Evolutionary conservation across 2,113 vertebrate genomes (phyloP), one percentile per base, ranked within the genome.

Genomic region (Catharus fuscescens): DNA sequence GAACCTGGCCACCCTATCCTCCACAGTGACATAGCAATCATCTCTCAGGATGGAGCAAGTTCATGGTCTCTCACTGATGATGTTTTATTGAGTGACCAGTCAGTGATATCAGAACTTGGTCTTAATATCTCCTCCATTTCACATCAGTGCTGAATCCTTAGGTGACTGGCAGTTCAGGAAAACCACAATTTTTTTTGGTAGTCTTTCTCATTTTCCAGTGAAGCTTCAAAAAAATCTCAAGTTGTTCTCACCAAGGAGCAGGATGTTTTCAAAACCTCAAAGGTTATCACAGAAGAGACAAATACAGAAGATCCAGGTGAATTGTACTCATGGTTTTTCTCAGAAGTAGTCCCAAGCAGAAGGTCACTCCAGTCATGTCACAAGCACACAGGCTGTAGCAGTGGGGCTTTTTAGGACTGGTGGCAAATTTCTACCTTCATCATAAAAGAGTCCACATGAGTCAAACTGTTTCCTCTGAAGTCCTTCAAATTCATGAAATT

Each of bases 141-240:
- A 38, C 2, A 1, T 24, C 36, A 64, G 31, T 72, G 47, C 10
- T 83, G 73, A 82, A 86, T 72, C 14, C 29, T 47, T 42, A 36
- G 24, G 28, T 6, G 11, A 52, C 10, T 34, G 34, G 12, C 25
- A 47, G 29, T 48, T 83, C 38, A 47, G 54, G 59, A 88, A 90
- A 90, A 19, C 3, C 50, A 47, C 7, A 0, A 0, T 0, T 8
- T 18, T 53, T 67, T 40, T 57, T 26, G 14, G 45, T 10, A 24
- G 6, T 45, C 18, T 72, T 77, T 56, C 28, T 77, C 16, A 32
- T 83, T 77, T 83, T 88, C 18, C 44, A 71, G 48, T 71, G 61
- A 86, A 88, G 18, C 24, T 78, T 81, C 50, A 65, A 32, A 70
- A 61, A 84, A 8, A 12, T 56, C 18, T 86, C 56, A 71, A 18